phyloP scores from a whole-genome alignment of 2,888 invertebrate species.

The Arctia plantaginis region DNA sequence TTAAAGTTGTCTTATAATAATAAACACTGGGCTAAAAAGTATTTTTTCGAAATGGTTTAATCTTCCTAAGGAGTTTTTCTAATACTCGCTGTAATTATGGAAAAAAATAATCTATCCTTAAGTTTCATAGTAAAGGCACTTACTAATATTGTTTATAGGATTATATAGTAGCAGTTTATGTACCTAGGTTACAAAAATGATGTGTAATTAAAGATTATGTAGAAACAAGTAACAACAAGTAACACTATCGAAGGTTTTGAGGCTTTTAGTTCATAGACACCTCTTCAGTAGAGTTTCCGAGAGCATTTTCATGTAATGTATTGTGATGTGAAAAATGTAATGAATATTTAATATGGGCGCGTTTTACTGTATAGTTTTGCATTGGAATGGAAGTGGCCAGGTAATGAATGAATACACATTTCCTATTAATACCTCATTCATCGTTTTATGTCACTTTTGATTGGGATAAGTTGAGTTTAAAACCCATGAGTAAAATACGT shows the following conservation, averaged over 20 bases:
- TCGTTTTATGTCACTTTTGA: not conserved
- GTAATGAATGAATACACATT: not conserved
- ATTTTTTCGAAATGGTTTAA: too few relatives aligned
- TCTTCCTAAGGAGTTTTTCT: too few relatives aligned
- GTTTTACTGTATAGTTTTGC: not conserved
- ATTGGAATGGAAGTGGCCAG: not conserved
- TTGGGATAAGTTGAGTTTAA: not conserved
- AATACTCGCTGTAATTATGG: too few relatives aligned
- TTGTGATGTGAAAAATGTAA: slow-evolving; percentile 9
- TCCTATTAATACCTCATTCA: not conserved
- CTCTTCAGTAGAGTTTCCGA: slow-evolving; percentile 24
- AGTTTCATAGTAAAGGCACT: too few relatives aligned
- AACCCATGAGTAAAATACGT: not conserved
- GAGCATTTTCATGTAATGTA: slow-evolving; percentile 21
- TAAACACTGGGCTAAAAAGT: too few relatives aligned
- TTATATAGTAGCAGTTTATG: too few relatives aligned
- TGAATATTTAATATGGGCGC: not conserved
- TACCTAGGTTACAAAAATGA: too few relatives aligned
- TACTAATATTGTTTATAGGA: too few relatives aligned
- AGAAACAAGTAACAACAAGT: slow-evolving; percentile 23
- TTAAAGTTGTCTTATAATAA: too few relatives aligned
- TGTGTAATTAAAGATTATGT: not conserved
- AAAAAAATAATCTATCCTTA: too few relatives aligned
- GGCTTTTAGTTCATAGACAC: slow-evolving; percentile 23
- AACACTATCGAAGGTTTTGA: slow-evolving; percentile 21